Evolutionary conservation across 1,140 invertebrate species (phyloP), one percentile per base, ranked within the genome.

Genomic region (Polyergus mexicanus): DNA sequence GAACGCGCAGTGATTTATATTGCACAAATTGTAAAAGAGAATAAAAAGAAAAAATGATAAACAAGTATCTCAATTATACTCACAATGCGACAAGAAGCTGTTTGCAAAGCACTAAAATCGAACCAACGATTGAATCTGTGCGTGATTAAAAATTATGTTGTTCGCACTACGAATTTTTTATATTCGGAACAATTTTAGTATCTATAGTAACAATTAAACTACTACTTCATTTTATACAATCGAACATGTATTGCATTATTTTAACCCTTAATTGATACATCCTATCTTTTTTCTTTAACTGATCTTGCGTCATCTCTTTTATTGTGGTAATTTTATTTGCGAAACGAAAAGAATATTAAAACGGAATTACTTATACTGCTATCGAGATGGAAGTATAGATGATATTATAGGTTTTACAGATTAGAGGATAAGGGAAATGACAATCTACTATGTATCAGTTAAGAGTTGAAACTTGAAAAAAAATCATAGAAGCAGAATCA

Each of bases 221-320:
- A 86, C 78, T 74, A 87, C 51, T 84, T 87, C 75, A 84, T 71
- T 32, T 32, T 11, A 89, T 87, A 84, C 62, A 85, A 63, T 10
- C 13, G 35, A 44, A 58, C 2, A 32, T 77, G 44, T 10, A 41
- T 69, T 77, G 44, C 8, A 41, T 69, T 76, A 88, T 28, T 44
- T 44, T 28, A n/a, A 47, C n/a, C 60, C 35, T 84, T 63, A 71
- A 84, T 80, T 85, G 85, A 54, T 47, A 77, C 25, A 41, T 32
- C 16, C 60, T 76, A 3, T 62, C 28, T 28, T 44, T 44, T 65
- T n/a, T 16, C 25, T 25, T 41, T 41, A 60, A 44, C 16, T 63
- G 32, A 58, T 35, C 41, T 76, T 16, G 10, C 2, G 3, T 47
- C 41, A 41, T 28, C 25, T 28, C 25, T 28, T 28, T 28, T 22